A percentile compares a stretch with the other conserved stretches of the same genome.
These are phyloP conservation scores for Muntiacus reevesi DNA, from an alignment of 2,113 vertebrate species.

Conservation along the genomic window DNA sequence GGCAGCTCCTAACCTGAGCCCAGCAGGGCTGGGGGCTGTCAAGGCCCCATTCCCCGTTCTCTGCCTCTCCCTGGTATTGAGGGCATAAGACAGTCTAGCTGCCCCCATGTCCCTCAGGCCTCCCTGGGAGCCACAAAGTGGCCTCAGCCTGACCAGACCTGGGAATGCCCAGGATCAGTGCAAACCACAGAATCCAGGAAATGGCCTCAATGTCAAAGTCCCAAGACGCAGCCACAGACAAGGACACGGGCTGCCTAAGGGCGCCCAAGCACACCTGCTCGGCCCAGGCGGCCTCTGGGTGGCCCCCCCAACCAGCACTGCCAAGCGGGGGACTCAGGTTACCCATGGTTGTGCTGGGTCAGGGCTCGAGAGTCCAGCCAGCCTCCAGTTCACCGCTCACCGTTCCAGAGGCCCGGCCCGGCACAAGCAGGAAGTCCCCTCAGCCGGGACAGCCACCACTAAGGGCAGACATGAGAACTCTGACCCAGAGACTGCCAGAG, in stretches of 20 bases:
- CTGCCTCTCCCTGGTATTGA: background rate
- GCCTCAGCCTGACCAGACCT: background rate
- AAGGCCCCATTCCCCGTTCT: background rate
- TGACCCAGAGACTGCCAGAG: background rate
- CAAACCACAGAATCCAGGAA: slow-evolving; percentile 10
- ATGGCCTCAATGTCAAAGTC: slow-evolving; percentile 54
- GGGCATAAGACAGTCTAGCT: background rate
- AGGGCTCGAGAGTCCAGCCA: background rate
- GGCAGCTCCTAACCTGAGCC: background rate
- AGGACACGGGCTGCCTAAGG: slow-evolving; percentile 32
- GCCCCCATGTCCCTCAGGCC: background rate
- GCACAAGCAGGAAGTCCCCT: background rate
- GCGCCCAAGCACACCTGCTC: slow-evolving; percentile 38
- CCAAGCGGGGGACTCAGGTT: slow-evolving; percentile 45
- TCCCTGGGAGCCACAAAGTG: background rate
- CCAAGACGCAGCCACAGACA: background rate
- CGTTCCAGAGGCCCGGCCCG: background rate
- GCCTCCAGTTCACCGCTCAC: background rate
- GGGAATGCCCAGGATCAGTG: background rate
- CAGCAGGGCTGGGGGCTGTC: background rate
- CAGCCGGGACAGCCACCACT: background rate
- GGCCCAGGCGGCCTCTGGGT: background rate
- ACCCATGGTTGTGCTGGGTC: background rate
- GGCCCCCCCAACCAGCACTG: background rate
- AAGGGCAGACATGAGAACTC: background rate